Percentiles rank a stretch among this genome's conserved stretches.
These are phyloP conservation scores for Diabrotica virgifera DNA, from an alignment of 1,140 invertebrate species.

Conservation along the genomic window DNA sequence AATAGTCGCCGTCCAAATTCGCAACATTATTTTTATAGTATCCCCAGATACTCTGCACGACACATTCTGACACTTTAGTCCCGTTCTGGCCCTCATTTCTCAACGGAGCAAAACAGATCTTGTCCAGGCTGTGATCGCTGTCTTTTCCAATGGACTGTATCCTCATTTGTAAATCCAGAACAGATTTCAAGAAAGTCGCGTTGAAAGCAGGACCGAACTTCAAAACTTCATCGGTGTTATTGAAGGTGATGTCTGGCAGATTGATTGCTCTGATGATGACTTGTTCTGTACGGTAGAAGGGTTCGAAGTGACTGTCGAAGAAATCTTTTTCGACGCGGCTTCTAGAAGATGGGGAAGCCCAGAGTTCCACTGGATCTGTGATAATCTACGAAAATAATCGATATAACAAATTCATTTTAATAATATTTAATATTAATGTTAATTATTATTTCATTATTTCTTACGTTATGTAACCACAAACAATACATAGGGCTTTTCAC, in stretches of 20 bases:
- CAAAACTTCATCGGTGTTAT: conserved; percentile 58
- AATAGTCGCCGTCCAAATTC: conserved; percentile 69
- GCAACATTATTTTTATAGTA: conserved; percentile 77
- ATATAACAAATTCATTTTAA: no score
- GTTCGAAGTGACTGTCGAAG: conserved; percentile 90
- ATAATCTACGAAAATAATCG: conserved; percentile 57
- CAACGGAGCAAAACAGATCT: conserved; percentile 91
- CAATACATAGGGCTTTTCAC: no score
- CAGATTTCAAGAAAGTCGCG: conserved; percentile 69
- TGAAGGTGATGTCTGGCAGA: conserved; percentile 62
- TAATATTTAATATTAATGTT: no score
- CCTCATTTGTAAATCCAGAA: conserved; percentile 73
- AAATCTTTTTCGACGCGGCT: conserved; percentile 84
- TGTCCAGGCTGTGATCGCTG: conserved; percentile 62
- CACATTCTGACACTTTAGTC: conserved; percentile 64
- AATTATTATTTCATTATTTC: no score
- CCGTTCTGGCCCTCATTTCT: conserved; percentile 53
- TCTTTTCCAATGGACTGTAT: conserved; percentile 57
- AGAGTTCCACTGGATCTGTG: conserved; percentile 94
- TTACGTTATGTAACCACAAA: no score
- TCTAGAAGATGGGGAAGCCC: conserved; percentile 85
- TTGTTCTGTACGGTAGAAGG: conserved; percentile 94
- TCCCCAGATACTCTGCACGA: conserved; percentile 85
- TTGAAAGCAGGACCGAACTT: conserved; percentile 85
- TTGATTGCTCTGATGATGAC: conserved; percentile 70